These are phyloP conservation scores for Tychaedon coryphoeus DNA, from an alignment of 2,113 vertebrate species.

Conservation along the genomic window DNA sequence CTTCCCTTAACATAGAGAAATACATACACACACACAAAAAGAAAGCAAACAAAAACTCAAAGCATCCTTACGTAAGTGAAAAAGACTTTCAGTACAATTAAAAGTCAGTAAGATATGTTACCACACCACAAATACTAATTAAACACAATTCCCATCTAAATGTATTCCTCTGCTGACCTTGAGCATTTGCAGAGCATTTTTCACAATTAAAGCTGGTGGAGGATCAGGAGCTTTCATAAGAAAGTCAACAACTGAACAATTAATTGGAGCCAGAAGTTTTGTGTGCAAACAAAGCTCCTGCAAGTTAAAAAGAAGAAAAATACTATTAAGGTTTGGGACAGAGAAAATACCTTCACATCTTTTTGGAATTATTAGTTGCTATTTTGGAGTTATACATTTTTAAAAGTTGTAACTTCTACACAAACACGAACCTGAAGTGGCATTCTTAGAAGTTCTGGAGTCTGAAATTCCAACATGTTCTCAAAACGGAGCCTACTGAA, in stretches of 20 bases:
- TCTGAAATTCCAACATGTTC: constrained; percentile 92
- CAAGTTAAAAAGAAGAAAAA: constrained; percentile 6
- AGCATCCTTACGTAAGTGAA: neutral
- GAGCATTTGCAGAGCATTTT: constrained; percentile 89
- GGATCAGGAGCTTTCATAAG: constrained; percentile 93
- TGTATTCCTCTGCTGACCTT: constrained; percentile 78
- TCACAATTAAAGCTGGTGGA: constrained; percentile 83
- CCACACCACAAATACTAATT: neutral
- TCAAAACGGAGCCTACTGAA: constrained; percentile 88
- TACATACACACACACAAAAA: neutral
- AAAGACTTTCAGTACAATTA: neutral
- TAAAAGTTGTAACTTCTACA: neutral
- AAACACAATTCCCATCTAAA: neutral
- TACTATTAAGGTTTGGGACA: neutral
- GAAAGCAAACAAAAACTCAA: neutral
- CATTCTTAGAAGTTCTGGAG: constrained; percentile 92
- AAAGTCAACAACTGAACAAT: constrained; percentile 87
- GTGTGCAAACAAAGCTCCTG: constrained; percentile 93
- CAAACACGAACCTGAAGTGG: constrained; percentile 85
- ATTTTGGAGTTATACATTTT: neutral
- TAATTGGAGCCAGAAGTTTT: constrained; percentile 87
- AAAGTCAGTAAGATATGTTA: neutral
- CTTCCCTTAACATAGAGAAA: neutral
- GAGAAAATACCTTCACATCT: neutral
- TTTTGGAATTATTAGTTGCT: neutral